Conservation (phyloP, 2,797 vertebrate species). For the Okamejei kenojei region DNA sequence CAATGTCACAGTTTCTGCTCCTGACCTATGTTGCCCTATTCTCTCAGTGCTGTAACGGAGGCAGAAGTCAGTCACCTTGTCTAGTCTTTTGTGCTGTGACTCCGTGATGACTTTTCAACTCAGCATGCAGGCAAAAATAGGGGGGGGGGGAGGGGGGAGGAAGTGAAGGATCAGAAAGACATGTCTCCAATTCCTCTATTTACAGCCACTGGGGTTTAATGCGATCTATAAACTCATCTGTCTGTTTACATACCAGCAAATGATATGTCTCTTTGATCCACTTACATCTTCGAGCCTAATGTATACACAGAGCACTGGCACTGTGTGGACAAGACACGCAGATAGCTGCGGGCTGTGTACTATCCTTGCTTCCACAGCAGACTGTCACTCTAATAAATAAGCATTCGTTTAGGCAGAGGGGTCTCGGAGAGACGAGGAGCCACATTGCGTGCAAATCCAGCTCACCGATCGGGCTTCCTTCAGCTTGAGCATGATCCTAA, state of each 20-base stretch:
- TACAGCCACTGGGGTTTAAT: slow-evolving; percentile 66
- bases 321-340: slow-evolving; percentile 61
- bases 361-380: slow-evolving; percentile 62
- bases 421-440: slow-evolving; percentile 57
- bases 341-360: slow-evolving; percentile 60
- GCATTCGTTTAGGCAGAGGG: slow-evolving; percentile 60
- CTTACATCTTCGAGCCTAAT: slow-evolving; percentile 68
- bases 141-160: slow-evolving; percentile 45
- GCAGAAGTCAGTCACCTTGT: background rate
- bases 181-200: slow-evolving; percentile 49
- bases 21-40: background rate
- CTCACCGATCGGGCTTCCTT: slow-evolving; percentile 67
- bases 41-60: too few species aligned
- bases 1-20: background rate
- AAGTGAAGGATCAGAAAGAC: slow-evolving; percentile 42
- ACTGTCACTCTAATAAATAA: slow-evolving; percentile 75
- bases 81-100: slow-evolving; percentile 29
- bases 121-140: slow-evolving; percentile 11
- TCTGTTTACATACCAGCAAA: slow-evolving; percentile 78
- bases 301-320: slow-evolving; percentile 61
- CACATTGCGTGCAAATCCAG: slow-evolving; percentile 85
- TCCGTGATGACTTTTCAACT: slow-evolving; percentile 32
- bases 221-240: slow-evolving; percentile 72
- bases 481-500: slow-evolving; percentile 73
- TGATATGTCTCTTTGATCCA: slow-evolving; percentile 65